Percentiles rank a stretch among this genome's conserved stretches.
phyloP scores from a whole-genome alignment of 2,888 invertebrate species.

The Augochlorella aurata region DNA sequence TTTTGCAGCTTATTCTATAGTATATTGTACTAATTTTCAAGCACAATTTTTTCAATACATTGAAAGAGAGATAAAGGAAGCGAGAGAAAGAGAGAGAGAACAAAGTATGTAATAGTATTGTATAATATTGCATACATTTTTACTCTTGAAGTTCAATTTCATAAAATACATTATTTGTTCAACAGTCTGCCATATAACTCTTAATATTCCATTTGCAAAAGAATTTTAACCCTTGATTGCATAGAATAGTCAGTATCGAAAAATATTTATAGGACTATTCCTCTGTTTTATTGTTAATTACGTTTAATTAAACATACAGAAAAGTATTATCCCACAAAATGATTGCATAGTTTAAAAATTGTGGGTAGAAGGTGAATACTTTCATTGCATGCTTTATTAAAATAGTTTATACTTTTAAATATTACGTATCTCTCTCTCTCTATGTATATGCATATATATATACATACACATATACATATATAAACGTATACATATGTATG shows the following conservation, averaged over 20 bases:
- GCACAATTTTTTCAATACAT: conserved; percentile 74
- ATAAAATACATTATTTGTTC: conserved; percentile 60
- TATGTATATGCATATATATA: too few relatives aligned
- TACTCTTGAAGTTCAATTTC: conserved; percentile 67
- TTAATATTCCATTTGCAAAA: conserved; percentile 62
- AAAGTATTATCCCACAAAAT: conserved; percentile 35
- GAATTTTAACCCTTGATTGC: conserved; percentile 69
- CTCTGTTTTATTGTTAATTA: conserved; percentile 29
- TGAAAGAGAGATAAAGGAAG: conserved; percentile 48
- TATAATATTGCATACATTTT: conserved; percentile 72
- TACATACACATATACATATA: too few relatives aligned
- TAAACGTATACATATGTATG: too few relatives aligned
- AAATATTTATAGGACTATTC: conserved; percentile 27
- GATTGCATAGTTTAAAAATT: conserved; percentile 34
- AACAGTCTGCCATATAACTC: conserved; percentile 64
- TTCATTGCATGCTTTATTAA: conserved; percentile 32
- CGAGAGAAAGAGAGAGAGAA: conserved; percentile 34
- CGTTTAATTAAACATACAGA: conserved; percentile 16
- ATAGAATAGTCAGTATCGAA: conserved; percentile 46
- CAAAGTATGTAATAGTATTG: conserved; percentile 69
- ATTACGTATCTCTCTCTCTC: neutral
- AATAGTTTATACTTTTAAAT: conserved; percentile 41
- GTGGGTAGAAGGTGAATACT: conserved; percentile 8
- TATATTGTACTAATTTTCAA: conserved; percentile 68
- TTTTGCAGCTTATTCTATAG: conserved; percentile 75